phyloP scores from a whole-genome alignment of 1,140 invertebrate species.

The Patella vulgata region DNA sequence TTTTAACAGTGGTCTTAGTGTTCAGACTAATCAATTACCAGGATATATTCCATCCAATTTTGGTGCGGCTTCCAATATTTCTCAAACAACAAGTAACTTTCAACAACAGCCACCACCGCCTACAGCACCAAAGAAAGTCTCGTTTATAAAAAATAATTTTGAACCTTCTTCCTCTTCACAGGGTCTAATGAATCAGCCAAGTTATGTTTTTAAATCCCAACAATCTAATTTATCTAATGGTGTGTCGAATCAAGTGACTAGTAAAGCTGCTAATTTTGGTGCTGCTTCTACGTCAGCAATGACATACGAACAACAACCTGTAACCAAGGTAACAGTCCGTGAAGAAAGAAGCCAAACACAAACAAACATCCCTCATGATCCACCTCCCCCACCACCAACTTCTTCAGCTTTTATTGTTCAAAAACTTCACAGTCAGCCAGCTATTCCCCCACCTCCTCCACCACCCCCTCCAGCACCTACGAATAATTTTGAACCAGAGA shows the following conservation, averaged over 20 bases:
- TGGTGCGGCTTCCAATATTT: not conserved
- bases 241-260: too few species aligned
- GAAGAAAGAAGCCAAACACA: not conserved
- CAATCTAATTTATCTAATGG: not conserved
- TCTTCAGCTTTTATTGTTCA: not conserved
- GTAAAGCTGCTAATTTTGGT: too few species aligned
- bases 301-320: not conserved
- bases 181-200: not conserved
- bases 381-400: slow-evolving; percentile 26
- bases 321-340: not conserved
- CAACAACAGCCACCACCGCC: slow-evolving; percentile 4
- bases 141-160: slow-evolving; percentile 28
- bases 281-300: slow-evolving; percentile 20
- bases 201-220: slow-evolving; percentile 20
- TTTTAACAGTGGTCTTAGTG: slow-evolving; percentile 30
- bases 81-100: not conserved
- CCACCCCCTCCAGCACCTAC: slow-evolving; percentile 81
- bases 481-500: slow-evolving; percentile 78
- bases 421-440: slow-evolving; percentile 36
- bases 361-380: slow-evolving; percentile 4
- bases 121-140: slow-evolving; percentile 17
- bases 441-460: slow-evolving; percentile 59
- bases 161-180: slow-evolving; percentile 1
- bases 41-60: too few species aligned
- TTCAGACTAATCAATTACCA: slow-evolving; percentile 16